Base-by-base conservation (phyloP, 2,797 vertebrate genomes). In the Sebastes elongatus region DNA sequence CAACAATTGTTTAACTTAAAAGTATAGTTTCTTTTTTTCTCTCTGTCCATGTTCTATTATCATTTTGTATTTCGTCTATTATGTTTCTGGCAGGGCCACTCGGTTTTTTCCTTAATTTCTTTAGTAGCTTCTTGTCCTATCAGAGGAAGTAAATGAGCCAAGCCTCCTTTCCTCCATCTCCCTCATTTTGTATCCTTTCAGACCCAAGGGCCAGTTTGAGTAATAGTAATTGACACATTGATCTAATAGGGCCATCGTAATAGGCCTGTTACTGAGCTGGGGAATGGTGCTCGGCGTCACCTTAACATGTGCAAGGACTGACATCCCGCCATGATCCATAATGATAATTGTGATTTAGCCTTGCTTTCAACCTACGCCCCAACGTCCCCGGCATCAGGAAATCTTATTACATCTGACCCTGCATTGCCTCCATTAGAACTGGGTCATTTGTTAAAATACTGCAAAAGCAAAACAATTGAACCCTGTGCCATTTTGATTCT, bases 271-370 rank as follows among this genome's bases (percentile, higher is more conserved):
- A 93, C 90, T 89, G 93, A 95, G 92, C 92, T 89, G 87, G 93
- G 90, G 90, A 94, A 93, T 93, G 93, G 95, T 92, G 93, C 93
- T 82, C 90, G 75, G 94, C 94, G 88, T 95, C 95, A 96, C 95
- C 95, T 96, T 94, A 93, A 95, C 95, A 95, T 96, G 95, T 95
- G 94, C 93, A 92, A 85, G 86, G 91, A 93, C 92, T 93, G 93
- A 95, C 95, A 95, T 94, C 91, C 94, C 90, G 92, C 94, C 95
- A 95, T 94, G 94, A 96, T 95, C 95, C 93, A 95, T 95, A 95
- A 96, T 93, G 93, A 93, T 96, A 96, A 96, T 96, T 95, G 94
- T 95, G 95, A 96, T 96, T 96, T 96, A 96, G 92, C 94, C 92
- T 92, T 91, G 94, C 95, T 96, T 96, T 96, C 94, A 95, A 96